These are phyloP conservation scores for Phalanger gymnotis DNA, from an alignment of 2,797 vertebrate genomes.

Conservation along the genomic window DNA sequence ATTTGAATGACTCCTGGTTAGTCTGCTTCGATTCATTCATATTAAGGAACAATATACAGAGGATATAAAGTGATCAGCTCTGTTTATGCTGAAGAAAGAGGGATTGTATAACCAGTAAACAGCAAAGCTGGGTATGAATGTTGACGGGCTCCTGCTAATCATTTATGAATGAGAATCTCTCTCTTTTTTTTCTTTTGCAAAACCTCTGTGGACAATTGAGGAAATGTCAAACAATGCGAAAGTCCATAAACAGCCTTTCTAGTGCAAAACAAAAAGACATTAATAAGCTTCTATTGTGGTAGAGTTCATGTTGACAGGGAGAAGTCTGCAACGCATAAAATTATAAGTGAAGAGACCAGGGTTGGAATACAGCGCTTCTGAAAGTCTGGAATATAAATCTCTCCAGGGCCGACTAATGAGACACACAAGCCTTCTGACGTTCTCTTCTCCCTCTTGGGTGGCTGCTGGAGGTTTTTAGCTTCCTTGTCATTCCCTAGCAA, in stretches of 20 bases:
- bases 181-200: background rate
- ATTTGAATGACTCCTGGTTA: conserved; percentile 66
- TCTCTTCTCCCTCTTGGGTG: background rate
- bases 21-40: conserved; percentile 77
- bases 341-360: background rate
- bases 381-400: conserved; percentile 60
- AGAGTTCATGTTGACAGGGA: fast-evolving
- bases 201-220: conserved; percentile 33
- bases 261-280: conserved; percentile 8
- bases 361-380: conserved; percentile 26
- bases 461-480: background rate
- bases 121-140: conserved; percentile 25
- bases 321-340: conserved; percentile 18
- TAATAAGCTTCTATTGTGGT: background rate
- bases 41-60: conserved; percentile 80
- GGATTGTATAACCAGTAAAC: conserved; percentile 55
- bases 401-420: conserved; percentile 63
- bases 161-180: conserved; percentile 51
- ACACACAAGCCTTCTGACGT: background rate
- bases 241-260: background rate
- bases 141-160: conserved; percentile 52
- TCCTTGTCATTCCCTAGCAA: background rate
- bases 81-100: conserved; percentile 71
- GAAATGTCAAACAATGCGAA: conserved; percentile 28
- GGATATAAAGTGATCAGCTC: conserved; percentile 77